Conservation (phyloP, 1,140 invertebrate species). For the Lasioglossum baleicum region DNA sequence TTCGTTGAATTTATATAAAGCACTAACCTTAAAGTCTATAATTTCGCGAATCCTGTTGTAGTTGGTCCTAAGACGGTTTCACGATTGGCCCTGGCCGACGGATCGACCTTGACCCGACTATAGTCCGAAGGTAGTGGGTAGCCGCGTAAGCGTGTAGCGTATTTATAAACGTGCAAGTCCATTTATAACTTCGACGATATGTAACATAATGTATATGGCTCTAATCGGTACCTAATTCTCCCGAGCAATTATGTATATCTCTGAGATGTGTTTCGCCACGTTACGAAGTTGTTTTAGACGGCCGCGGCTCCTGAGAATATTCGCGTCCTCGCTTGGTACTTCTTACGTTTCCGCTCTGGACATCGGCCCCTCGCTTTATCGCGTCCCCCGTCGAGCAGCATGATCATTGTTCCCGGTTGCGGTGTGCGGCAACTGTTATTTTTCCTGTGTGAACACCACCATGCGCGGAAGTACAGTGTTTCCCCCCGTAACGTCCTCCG, state of each 20-base stretch:
- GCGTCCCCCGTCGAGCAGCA: constrained; percentile 9
- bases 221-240: constrained; percentile 50
- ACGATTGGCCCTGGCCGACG: not conserved
- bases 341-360: constrained; percentile 18
- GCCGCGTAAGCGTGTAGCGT: constrained; percentile 48
- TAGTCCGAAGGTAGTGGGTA: constrained; percentile 42
- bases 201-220: constrained; percentile 58
- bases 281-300: constrained; percentile 5
- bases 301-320: not conserved
- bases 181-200: constrained; percentile 56
- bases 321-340: constrained; percentile 29
- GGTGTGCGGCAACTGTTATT: constrained; percentile 43
- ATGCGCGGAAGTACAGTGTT: constrained; percentile 16
- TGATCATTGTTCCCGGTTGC: constrained; percentile 30
- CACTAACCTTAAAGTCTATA: too few species aligned
- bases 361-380: constrained; percentile 23
- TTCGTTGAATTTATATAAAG: too few species aligned
- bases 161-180: constrained; percentile 56
- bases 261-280: constrained; percentile 10
- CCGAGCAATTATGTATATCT: constrained; percentile 6
- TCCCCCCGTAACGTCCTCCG: too few species aligned
- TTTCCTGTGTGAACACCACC: constrained; percentile 39
- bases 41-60: too few species aligned
- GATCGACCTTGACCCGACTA: not conserved
- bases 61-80: not conserved